Base-by-base conservation (phyloP, 2,797 vertebrate genomes). In the Pipistrellus kuhlii region DNA sequence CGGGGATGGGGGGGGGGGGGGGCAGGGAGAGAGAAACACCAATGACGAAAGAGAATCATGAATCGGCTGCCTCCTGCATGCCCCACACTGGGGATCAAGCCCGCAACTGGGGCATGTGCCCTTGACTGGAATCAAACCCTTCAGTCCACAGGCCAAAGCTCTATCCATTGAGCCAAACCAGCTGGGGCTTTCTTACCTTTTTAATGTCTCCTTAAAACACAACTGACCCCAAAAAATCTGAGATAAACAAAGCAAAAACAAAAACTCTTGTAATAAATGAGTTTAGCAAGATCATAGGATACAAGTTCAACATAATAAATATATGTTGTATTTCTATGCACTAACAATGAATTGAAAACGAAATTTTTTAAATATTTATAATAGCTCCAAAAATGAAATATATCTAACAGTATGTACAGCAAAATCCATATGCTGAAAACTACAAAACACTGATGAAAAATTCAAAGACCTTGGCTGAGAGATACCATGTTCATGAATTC, bases 201-300 rank as follows among this genome's bases (percentile, higher is more conserved):
- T 77, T 46, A 95, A 80, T 32, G 35, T 46, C 38, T 85, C 81
- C 69, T 82, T 77, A 92, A 94, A 93, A 77, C n/a, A 90, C 23
- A 91, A 72, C 17, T 84, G 66, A 92, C 44, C 51, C 32, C 35
- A 35, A 84, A 66, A 91, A 83, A 48, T 66, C 44, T 8, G 0
- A 27, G n/a, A 44, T 72, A 46, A 73, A 46, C 25, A n/a, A 57
- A 35, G 20, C 9, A 38, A 15, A 23, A n/a, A 77, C 8, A 80
- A 81, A 83, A 32, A 27, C 9, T 41, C 51, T 23, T 48, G 15
- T 38, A 46, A 51, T 90, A 88, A 85, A 4, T 3, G 9, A 94
- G 21, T 95, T 89, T 41, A 76, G n/a, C 30, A 85, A 92, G 35
- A 51, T 38, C 53, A 78, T 9, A 83, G 21, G 25, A 81, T 48